phyloP scores from a whole-genome alignment of 2,113 vertebrate species.

The Pygathrix nemaeus region DNA sequence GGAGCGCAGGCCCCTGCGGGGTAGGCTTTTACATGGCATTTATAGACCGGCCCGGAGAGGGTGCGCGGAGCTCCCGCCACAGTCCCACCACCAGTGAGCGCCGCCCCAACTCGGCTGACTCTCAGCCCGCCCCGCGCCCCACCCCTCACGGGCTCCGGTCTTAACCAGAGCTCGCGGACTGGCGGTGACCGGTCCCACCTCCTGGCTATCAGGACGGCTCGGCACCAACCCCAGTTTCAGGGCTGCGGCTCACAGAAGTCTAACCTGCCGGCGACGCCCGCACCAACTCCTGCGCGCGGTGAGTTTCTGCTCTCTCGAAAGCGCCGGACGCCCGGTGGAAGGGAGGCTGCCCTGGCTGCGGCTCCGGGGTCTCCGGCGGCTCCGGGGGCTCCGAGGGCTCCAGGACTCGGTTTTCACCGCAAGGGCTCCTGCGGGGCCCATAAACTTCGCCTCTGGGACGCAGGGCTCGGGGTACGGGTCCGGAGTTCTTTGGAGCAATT shows the following conservation, averaged over 20 bases:
- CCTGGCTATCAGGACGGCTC: not conserved
- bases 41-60: no score
- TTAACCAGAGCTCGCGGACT: accelerated
- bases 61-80: accelerated
- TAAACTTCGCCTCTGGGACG: accelerated
- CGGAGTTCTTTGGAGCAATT: not conserved
- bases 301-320: not conserved
- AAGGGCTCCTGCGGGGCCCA: no score
- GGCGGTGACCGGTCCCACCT: not conserved
- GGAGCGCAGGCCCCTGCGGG: not conserved
- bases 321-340: accelerated
- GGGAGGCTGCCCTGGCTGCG: not conserved
- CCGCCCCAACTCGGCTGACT: no score
- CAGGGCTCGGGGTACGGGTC: not conserved
- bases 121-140: not conserved
- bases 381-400: not conserved
- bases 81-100: not conserved
- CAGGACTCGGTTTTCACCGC: not conserved
- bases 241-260: not conserved
- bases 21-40: not conserved
- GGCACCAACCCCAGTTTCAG: not conserved
- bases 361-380: not conserved
- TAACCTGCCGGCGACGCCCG: accelerated
- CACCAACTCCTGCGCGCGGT: not conserved
- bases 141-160: not conserved